Evolutionary conservation across 2,888 invertebrate genomes (phyloP), one percentile per base, ranked within the genome.

Genomic region (Pherbina coryleti): DNA sequence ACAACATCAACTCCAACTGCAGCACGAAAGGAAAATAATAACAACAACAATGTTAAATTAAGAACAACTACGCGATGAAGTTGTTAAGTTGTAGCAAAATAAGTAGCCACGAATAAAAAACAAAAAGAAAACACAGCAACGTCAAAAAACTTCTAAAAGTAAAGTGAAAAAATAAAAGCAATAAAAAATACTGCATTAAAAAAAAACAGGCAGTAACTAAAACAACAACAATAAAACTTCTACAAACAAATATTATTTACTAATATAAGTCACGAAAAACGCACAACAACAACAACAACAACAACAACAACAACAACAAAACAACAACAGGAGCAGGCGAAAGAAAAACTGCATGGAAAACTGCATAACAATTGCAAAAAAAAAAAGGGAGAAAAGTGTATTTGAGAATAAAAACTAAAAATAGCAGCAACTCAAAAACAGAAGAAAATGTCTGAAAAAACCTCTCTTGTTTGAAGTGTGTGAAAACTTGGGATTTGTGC

Each of bases 21-120:
- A 80, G 82, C 79, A 83, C 82, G 79, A 79, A 62, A 74, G 49
- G 31, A 77, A 57, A 69, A 78, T 0, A 73, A 78, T 11, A 70
- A 77, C 49, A 66, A 51, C 22, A 64, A 57, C 55, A 67, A 81
- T 80, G 69, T 19, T 19, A 72, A 34, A 14, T 60, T 34, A 57
- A 34, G 51, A 77, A 70, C 72, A 69, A 79, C 72, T 76, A 74
- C 51, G 66, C 55, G 72, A 77, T 73, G 70, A 57, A 77, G 75
- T 67, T 67, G n/a, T 67, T 37, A 37, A 67, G 44, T 67, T 67
- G 44, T 55, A 77, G 76, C 76, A 79, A 76, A 78, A 76, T 78
- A 75, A 82, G 83, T 53, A 71, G 64, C 71, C 77, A 64, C 67
- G 74, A 60, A 44, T 71, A 66, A 69, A 14, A 75, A 5, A 73